Percentiles rank a stretch among this genome's conserved stretches.
Evolutionary conservation across 2,797 vertebrate genomes (phyloP).

Genomic region (Tarsius wallacei): DNA sequence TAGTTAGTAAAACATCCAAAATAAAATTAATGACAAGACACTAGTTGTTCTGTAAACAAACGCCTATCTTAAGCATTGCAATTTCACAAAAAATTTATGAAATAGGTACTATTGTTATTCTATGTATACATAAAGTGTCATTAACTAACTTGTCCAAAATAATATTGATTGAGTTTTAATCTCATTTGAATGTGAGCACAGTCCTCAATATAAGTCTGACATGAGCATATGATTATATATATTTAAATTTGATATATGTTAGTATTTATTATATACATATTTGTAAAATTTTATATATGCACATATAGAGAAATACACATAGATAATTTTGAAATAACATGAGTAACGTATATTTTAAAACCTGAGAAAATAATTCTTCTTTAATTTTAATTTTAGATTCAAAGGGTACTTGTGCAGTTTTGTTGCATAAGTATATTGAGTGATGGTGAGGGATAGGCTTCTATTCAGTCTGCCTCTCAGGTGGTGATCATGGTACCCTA

Average conservation of each 20-base stretch:
- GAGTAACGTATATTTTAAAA: not conserved
- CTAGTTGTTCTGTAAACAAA: not conserved
- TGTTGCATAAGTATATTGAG: too few relatives aligned
- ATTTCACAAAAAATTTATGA: not conserved
- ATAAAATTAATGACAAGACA: not conserved
- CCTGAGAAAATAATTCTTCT: too few relatives aligned
- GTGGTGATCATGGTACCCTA: too few relatives aligned
- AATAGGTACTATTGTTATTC: not conserved
- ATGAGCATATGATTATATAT: not conserved
- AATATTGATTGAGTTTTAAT: not conserved
- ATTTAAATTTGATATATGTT: not conserved
- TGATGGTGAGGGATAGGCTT: too few relatives aligned
- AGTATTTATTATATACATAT: not conserved
- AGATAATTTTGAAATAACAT: not conserved
- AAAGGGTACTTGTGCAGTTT: too few relatives aligned
- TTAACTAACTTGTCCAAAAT: not conserved
- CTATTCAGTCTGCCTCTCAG: too few relatives aligned
- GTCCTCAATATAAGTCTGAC: not conserved
- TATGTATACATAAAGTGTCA: not conserved
- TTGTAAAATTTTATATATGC: not conserved
- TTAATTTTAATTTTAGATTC: too few relatives aligned
- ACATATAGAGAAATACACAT: not conserved
- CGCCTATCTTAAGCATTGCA: not conserved
- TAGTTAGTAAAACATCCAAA: not conserved
- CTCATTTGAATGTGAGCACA: not conserved